Base-by-base conservation (phyloP, 2,888 invertebrate genomes). In the Ctenicera cuprea region DNA sequence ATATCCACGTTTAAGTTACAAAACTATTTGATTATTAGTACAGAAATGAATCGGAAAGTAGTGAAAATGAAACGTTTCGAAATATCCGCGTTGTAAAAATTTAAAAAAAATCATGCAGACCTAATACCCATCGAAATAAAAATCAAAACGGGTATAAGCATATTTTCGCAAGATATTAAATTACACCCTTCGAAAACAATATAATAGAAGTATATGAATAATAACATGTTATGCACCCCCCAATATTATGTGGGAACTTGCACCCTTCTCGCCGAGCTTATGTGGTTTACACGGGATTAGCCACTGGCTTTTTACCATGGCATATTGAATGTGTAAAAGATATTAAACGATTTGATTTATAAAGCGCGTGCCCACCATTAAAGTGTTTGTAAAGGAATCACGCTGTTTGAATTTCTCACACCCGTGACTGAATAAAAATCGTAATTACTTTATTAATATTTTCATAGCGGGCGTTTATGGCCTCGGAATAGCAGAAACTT, bases 221-320 rank as follows among this genome's bases (percentile, higher is more conserved):
- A 85, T 84, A 85, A 86, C 86, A 83, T 84, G 84, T 85, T 86
- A 86, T 85, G 85, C 86, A 86, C 86, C 86, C 86, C 80, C 80
- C 8, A 33, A 33, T 76, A 74, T 65, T 64, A 57, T 80, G 81
- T 84, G 83, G 83, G 83, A 84, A 83, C 76, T 62, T 66, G 77
- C 73, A 73, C 76, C 80, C 77, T 77, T 76, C 75, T 41, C n/a
- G 7, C 78, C 80, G 82, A 80, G 85, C 84, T 85, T 85, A 85
- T 83, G 84, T 75, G 86, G 86, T 86, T 86, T 86, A 86, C 86
- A 85, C 71, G 85, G 80, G 86, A 85, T 86, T 86, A 86, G 82
- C 83, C 77, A 79, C 81, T 77, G 83, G 82, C 84, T 85, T 85
- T 86, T 86, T 86, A 84, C 74, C 80, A 81, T 80, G 82, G 83